Base-by-base conservation (phyloP, 2,888 invertebrate species). In the Cosmorhoe ocellata region DNA sequence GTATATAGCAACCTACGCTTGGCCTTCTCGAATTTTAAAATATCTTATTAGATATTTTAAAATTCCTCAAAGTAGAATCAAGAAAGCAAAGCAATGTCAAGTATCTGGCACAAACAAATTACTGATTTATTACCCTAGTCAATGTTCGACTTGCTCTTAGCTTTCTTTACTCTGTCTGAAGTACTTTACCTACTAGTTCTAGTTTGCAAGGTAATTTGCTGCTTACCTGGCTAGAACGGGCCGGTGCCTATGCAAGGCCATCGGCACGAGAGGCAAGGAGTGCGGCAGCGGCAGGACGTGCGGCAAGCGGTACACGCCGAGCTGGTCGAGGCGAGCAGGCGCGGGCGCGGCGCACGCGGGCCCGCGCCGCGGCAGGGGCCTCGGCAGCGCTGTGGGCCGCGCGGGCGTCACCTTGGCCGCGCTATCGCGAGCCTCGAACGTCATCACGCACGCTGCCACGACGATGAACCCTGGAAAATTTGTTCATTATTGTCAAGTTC, bases 401-500 rank as follows among this genome's bases (percentile, higher is more conserved):
- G 96, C 96, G 0, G 97, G 97, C 10, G 97, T 96, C 43, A 98
- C 96, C 50, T 88, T 88, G 0, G 98, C 97, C 0, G 98, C 97
- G 56, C 97, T 97, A 83, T 99, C 99, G 2, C 98, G 93, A 0
- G 98, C 97, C 77, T 99, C 99, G 76, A 99, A 98, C n/a, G 98
- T 99, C 95, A 99, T 97, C 43, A 99, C 99, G 76, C 98, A 98
- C 0, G 98, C 98, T 24, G 98, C 97, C 13, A 99, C 98, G 31
- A 99, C 96, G 63, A 98, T 97, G 79, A 99, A 99, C 30, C 97
- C 96, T 96, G 12, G 36, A 47, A 33, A 8, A 36, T 10, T 18
- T 8, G 7, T 27, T 27, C n/a, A n/a, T n/a, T n/a, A n/a, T n/a
- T n/a, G 18, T 18, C 18, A 18, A 18, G 18, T 18, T 18, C 2